phyloP scores from a whole-genome alignment of 2,888 invertebrate species.

The Idaea biselata region DNA sequence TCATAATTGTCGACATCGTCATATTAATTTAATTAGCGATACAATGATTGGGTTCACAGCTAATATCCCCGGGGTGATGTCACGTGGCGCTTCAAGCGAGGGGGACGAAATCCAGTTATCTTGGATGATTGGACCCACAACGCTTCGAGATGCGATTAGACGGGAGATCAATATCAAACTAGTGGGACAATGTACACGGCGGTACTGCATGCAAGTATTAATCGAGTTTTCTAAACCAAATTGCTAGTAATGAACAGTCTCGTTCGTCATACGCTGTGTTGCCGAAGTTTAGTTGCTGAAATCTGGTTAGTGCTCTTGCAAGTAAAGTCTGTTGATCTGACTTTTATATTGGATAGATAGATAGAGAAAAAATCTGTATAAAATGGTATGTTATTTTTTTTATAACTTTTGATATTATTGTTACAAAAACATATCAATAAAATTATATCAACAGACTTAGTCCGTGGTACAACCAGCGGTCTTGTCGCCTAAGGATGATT shows the following conservation, averaged over 20 bases:
- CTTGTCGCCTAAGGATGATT: too few relatives aligned
- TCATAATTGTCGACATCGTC: conserved; percentile 1
- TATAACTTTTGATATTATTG: too few relatives aligned
- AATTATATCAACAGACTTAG: too few relatives aligned
- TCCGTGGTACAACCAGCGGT: too few relatives aligned
- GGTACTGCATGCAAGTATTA: not conserved
- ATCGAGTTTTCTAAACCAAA: not conserved
- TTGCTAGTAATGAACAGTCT: not conserved
- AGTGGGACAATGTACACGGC: not conserved
- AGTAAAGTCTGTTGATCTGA: not conserved
- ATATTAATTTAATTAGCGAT: conserved; percentile 49
- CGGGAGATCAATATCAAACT: conserved; percentile 39
- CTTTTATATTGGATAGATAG: not conserved
- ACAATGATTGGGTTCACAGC: conserved; percentile 51
- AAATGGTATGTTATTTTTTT: too few relatives aligned
- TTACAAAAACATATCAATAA: too few relatives aligned
- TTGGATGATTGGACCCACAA: conserved; percentile 65
- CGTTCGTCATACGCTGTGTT: not conserved
- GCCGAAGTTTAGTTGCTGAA: not conserved
- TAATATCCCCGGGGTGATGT: conserved; percentile 50
- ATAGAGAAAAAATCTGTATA: not conserved
- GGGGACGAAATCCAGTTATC: conserved; percentile 64
- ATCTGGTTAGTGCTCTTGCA: not conserved
- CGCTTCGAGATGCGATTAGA: conserved; percentile 64
- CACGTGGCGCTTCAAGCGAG: conserved; percentile 43